A percentile compares a stretch with the other conserved stretches of the same genome.
Conservation (phyloP, 30 jellyfish, hydroid and myxozoan genomes). For the Chrysaora quinquecirrha region DNA sequence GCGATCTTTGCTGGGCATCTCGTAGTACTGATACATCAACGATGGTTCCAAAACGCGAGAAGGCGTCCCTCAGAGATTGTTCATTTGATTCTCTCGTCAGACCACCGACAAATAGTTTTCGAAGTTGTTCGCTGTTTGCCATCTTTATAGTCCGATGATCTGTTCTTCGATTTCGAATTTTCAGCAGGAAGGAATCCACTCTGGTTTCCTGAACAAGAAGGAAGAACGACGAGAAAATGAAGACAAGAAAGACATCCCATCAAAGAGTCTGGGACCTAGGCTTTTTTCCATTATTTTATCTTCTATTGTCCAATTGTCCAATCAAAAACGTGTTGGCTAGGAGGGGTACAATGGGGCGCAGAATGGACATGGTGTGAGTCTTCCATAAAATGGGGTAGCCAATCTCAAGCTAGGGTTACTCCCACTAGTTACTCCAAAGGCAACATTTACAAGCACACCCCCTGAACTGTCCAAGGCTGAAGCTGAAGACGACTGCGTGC, state of each 20-base stretch:
- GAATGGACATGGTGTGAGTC: too few relatives aligned
- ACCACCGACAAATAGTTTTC: conserved; percentile 92
- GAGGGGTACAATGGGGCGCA: too few relatives aligned
- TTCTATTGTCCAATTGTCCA: too few relatives aligned
- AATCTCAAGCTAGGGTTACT: too few relatives aligned
- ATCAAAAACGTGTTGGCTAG: too few relatives aligned
- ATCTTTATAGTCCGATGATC: not conserved
- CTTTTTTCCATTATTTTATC: too few relatives aligned
- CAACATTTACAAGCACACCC: too few relatives aligned
- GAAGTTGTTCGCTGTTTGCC: conserved; percentile 82
- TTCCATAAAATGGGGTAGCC: too few relatives aligned
- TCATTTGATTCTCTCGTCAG: conserved; percentile 75
- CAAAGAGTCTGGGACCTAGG: not conserved
- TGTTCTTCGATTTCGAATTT: not conserved
- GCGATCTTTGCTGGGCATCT: conserved; percentile 71
- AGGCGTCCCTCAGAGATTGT: conserved; percentile 49
- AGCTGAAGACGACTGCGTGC: too few relatives aligned
- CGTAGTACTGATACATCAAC: conserved; percentile 79
- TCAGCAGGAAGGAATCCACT: conserved; percentile 4
- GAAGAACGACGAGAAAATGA: not conserved
- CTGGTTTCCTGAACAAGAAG: not conserved
- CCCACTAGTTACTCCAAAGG: too few relatives aligned
- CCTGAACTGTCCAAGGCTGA: too few relatives aligned
- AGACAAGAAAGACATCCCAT: not conserved
- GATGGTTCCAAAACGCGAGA: conserved; percentile 67